phyloP scores from a whole-genome alignment of 1,140 invertebrate species.

The Streblospio benedicti region DNA sequence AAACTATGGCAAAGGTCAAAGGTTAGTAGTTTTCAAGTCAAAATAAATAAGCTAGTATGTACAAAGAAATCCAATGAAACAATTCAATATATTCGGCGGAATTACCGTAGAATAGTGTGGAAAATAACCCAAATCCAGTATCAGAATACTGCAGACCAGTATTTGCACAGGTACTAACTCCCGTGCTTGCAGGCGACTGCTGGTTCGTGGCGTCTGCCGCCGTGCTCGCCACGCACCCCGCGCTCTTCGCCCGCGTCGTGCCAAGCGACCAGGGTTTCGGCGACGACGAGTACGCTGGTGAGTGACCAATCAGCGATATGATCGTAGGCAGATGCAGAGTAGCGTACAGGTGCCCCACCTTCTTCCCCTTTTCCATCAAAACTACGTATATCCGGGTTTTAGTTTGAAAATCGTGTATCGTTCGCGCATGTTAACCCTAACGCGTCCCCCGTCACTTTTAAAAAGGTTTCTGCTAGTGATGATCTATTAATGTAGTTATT shows the following conservation, averaged over 20 bases:
- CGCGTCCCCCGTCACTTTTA: no score
- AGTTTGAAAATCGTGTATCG: no score
- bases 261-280: slow-evolving; percentile 11
- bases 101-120: no score
- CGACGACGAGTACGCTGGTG: not conserved
- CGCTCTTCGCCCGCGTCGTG: slow-evolving; percentile 13
- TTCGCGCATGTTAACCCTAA: no score
- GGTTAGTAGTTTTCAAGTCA: not conserved
- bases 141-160: not conserved
- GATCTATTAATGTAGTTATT: no score
- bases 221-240: slow-evolving; percentile 11
- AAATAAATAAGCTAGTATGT: not conserved
- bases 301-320: no score
- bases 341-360: no score
- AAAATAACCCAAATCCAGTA: not conserved
- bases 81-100: not conserved
- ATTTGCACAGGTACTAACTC: not conserved
- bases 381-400: no score
- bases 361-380: no score
- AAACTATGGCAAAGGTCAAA: not conserved
- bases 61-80: no score
- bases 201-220: slow-evolving; percentile 20
- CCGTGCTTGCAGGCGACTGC: slow-evolving; percentile 19
- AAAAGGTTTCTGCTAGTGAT: no score
- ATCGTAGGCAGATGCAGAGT: no score